Evolutionary conservation across 2,888 invertebrate genomes (phyloP).

Genomic region (Autographa gamma): DNA sequence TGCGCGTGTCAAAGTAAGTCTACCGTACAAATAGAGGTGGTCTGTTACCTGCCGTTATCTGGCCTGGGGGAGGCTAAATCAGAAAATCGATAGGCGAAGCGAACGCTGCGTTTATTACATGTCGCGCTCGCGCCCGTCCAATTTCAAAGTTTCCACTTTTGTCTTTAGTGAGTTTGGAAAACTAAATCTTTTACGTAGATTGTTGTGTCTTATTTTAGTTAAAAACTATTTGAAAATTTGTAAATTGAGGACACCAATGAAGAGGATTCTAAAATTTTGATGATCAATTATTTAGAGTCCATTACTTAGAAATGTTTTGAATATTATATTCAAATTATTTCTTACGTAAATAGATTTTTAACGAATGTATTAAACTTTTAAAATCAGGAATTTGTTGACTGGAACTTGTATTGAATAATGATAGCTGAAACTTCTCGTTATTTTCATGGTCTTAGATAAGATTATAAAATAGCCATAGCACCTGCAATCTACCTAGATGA

Average conservation of each 20-base stretch:
- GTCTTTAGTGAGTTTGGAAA: constrained; percentile 53
- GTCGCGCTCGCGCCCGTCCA: constrained; percentile 66
- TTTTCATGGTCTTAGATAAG: neutral
- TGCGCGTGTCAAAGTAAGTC: constrained; percentile 32
- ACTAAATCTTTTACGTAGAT: constrained; percentile 54
- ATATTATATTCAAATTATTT: too few species aligned
- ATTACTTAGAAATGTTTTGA: too few species aligned
- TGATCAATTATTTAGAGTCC: too few species aligned
- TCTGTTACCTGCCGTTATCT: constrained; percentile 82
- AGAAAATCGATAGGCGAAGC: constrained; percentile 83
- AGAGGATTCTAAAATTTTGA: too few species aligned
- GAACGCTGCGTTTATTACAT: constrained; percentile 70
- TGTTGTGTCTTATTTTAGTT: neutral
- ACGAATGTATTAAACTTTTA: too few species aligned
- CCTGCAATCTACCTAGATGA: constrained; percentile 15
- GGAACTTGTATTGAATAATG: neutral
- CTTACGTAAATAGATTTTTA: too few species aligned
- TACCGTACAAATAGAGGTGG: constrained; percentile 49
- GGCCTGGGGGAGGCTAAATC: constrained; percentile 82
- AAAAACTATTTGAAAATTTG: too few species aligned
- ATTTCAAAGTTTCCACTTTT: constrained; percentile 70
- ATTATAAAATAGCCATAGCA: constrained; percentile 9
- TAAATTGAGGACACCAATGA: too few species aligned
- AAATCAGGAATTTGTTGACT: too few species aligned
- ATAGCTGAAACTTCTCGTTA: neutral